Evolutionary conservation across 2,888 invertebrate species (phyloP).

Genomic region (Ptilodon capucinus): DNA sequence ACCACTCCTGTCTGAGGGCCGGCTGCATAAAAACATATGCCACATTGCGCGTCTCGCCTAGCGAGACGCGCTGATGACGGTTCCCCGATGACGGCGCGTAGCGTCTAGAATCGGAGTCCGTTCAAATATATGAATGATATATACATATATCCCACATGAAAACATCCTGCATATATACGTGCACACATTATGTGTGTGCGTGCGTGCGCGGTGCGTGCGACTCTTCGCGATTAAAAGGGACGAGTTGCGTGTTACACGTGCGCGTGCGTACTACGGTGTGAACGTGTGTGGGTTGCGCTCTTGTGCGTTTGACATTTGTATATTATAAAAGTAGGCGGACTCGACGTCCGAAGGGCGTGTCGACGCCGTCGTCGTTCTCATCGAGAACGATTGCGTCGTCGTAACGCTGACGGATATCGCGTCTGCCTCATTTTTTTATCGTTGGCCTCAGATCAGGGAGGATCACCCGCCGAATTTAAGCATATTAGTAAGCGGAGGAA

Average conservation of each 20-base stretch:
- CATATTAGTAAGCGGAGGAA: constrained; percentile 88
- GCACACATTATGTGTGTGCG: too few relatives aligned
- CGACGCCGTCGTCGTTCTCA: constrained; percentile 22
- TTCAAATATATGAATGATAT: too few relatives aligned
- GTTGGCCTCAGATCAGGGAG: constrained; percentile 70
- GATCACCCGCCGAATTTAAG: constrained; percentile 84
- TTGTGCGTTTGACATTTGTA: neutral
- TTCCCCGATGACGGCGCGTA: constrained; percentile 22
- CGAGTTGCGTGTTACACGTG: neutral
- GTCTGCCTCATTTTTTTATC: constrained; percentile 33
- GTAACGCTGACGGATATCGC: constrained; percentile 33
- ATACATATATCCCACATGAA: too few relatives aligned
- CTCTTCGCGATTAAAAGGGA: neutral
- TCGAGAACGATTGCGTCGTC: constrained; percentile 13
- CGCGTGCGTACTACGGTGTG: neutral
- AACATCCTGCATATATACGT: too few relatives aligned
- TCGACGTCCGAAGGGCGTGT: constrained; percentile 32
- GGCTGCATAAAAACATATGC: constrained; percentile 36
- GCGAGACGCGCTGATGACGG: constrained; percentile 16
- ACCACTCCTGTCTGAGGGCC: constrained; percentile 77
- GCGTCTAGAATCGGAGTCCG: neutral
- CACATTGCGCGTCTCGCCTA: constrained; percentile 24
- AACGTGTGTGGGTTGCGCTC: neutral
- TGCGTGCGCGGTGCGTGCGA: neutral
- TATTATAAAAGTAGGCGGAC: constrained; percentile 22